Conservation (phyloP, 2,888 invertebrate genomes). For the Drosophila mimica region DNA sequence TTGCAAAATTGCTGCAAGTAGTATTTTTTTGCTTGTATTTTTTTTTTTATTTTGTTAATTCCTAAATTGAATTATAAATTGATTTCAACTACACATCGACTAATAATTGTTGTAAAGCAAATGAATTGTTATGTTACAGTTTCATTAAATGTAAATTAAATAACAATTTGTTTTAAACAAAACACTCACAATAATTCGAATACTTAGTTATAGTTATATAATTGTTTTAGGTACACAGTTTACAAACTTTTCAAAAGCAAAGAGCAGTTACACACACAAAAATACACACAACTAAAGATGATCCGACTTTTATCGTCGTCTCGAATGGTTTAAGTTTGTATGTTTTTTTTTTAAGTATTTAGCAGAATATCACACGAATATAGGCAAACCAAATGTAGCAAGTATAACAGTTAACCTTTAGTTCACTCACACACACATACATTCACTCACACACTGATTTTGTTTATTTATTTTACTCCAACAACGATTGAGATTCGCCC, state of each 20-base stretch:
- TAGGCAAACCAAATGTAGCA: conserved; percentile 60
- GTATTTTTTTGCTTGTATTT: conserved; percentile 15
- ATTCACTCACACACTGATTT: conserved; percentile 2
- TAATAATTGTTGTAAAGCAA: conserved; percentile 45
- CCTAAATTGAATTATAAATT: conserved; percentile 42
- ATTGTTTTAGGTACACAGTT: conserved; percentile 76
- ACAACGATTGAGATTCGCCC: conserved; percentile 68
- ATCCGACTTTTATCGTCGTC: conserved; percentile 1
- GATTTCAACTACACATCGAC: conserved; percentile 64
- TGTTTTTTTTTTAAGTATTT: conserved; percentile 18
- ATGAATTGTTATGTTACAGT: conserved; percentile 58
- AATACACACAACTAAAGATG: conserved; percentile 39
- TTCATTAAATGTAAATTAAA: conserved; percentile 47
- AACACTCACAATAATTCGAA: conserved; percentile 61
- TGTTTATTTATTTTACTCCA: conserved; percentile 50
- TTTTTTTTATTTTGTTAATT: conserved; percentile 4
- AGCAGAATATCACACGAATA: conserved; percentile 75
- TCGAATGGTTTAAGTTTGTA: conserved; percentile 16
- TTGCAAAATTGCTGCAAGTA: conserved; percentile 33
- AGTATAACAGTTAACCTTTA: conserved; percentile 63
- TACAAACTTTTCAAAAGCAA: conserved; percentile 71
- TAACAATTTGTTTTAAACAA: conserved; percentile 66
- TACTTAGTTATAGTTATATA: conserved; percentile 55
- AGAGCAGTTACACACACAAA: conserved; percentile 51
- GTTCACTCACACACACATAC: conserved; percentile 7